Evolutionary conservation across 2,113 vertebrate genomes (phyloP).

Genomic region (Sminthopsis crassicaudata): DNA sequence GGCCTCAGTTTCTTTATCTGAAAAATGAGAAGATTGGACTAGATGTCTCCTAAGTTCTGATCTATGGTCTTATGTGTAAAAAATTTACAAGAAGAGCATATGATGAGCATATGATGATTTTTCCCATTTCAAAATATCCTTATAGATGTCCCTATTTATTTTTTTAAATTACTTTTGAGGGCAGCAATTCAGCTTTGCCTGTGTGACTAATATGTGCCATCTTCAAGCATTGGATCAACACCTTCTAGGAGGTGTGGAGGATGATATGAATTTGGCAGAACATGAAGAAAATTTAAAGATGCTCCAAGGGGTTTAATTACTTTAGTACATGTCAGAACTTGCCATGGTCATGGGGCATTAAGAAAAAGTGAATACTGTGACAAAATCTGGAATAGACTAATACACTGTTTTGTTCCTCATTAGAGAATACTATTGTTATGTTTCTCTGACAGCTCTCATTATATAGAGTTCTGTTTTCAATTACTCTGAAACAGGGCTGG

Average conservation of each 20-base stretch:
- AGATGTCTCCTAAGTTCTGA: background rate
- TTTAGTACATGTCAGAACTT: conserved; percentile 65
- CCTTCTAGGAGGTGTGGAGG: conserved; percentile 68
- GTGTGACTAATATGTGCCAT: conserved; percentile 37
- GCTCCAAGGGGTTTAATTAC: conserved; percentile 67
- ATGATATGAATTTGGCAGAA: conserved; percentile 61
- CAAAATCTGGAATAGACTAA: conserved; percentile 32
- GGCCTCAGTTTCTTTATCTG: conserved; percentile 9
- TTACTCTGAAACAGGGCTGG: conserved; percentile 33
- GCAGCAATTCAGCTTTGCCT: background rate
- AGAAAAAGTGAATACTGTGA: conserved; percentile 28
- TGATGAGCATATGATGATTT: background rate
- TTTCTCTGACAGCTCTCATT: conserved; percentile 32
- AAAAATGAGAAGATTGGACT: background rate
- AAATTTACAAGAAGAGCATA: background rate
- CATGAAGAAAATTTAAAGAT: conserved; percentile 64
- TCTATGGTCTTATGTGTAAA: background rate
- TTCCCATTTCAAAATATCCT: background rate
- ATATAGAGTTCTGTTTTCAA: conserved; percentile 22
- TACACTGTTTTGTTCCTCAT: conserved; percentile 47
- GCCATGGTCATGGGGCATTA: conserved; percentile 37
- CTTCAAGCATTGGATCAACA: conserved; percentile 60
- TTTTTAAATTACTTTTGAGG: background rate
- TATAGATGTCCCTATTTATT: background rate
- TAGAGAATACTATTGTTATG: background rate